These are phyloP conservation scores for Ophioninae sp. DNA, from an alignment of 2,888 invertebrate species.

Conservation along the genomic window DNA sequence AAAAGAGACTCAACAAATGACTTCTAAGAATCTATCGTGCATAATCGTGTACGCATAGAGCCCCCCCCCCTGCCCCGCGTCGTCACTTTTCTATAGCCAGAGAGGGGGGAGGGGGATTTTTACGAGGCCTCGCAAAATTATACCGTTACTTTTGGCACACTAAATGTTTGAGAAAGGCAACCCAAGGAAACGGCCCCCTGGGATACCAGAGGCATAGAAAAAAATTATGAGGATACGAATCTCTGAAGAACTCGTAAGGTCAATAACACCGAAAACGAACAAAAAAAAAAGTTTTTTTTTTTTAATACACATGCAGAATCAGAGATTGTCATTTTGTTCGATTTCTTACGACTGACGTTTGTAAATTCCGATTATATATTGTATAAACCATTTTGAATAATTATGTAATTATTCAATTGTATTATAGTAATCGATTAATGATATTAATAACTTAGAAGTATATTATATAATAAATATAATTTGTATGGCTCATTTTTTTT, in stretches of 20 bases:
- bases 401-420: too few relatives aligned
- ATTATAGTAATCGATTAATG: too few relatives aligned
- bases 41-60: slow-evolving; percentile 31
- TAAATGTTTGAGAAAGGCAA: slow-evolving; percentile 9
- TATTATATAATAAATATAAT: too few relatives aligned
- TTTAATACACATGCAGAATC: neutral
- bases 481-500: too few relatives aligned
- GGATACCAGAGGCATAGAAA: neutral
- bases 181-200: neutral
- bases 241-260: neutral
- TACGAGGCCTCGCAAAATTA: slow-evolving; percentile 37
- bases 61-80: neutral
- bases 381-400: too few relatives aligned
- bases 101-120: slow-evolving; percentile 9
- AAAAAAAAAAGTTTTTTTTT: neutral
- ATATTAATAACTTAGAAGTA: too few relatives aligned
- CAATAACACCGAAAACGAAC: neutral
- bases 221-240: slow-evolving; percentile 1
- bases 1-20: slow-evolving; percentile 50
- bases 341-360: neutral
- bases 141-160: slow-evolving; percentile 36
- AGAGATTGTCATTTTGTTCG: neutral
- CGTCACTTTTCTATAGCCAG: slow-evolving; percentile 16
- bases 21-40: slow-evolving; percentile 63
- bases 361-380: neutral